A percentile compares a stretch with the other conserved stretches of the same genome.
Conservation (phyloP, 2,113 vertebrate species). For the Oceanodroma tethys region DNA sequence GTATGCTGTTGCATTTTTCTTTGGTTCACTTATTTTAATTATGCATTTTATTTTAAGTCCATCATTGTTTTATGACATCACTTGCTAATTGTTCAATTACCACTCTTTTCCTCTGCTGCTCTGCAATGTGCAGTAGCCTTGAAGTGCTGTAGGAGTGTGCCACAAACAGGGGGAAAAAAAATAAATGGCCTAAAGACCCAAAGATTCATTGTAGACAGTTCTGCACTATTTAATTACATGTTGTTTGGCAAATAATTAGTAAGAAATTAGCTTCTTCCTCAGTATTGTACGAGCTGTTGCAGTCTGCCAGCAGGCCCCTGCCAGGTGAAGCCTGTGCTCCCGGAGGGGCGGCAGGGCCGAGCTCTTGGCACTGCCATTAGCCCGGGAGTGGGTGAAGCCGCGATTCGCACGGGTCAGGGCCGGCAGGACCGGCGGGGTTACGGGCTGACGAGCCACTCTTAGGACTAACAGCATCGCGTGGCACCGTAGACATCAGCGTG, state of each 20-base stretch:
- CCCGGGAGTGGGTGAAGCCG: rapidly evolving
- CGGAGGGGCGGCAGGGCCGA: not conserved
- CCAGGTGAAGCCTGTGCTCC: not conserved
- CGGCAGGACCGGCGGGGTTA: not conserved
- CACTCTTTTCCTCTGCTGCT: not conserved
- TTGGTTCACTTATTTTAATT: conserved; percentile 59
- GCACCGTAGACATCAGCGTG: rapidly evolving
- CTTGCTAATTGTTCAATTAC: conserved; percentile 68
- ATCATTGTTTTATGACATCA: conserved; percentile 34
- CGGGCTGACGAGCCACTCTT: rapidly evolving
- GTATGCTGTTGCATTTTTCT: not conserved
- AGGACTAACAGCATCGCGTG: not conserved
- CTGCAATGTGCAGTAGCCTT: not conserved
- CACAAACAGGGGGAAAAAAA: not conserved
- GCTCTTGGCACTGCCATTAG: rapidly evolving
- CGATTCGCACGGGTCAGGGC: not conserved
- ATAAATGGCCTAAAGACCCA: not conserved
- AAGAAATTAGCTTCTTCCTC: not conserved
- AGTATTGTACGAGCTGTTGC: not conserved
- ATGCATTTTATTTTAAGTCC: conserved; percentile 60
- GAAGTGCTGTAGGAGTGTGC: not conserved
- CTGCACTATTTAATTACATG: not conserved
- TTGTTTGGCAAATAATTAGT: not conserved
- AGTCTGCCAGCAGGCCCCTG: not conserved
- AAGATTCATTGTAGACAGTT: not conserved